Evolutionary conservation across 2,113 vertebrate species (phyloP).

Genomic region (Lepisosteus oculatus): DNA sequence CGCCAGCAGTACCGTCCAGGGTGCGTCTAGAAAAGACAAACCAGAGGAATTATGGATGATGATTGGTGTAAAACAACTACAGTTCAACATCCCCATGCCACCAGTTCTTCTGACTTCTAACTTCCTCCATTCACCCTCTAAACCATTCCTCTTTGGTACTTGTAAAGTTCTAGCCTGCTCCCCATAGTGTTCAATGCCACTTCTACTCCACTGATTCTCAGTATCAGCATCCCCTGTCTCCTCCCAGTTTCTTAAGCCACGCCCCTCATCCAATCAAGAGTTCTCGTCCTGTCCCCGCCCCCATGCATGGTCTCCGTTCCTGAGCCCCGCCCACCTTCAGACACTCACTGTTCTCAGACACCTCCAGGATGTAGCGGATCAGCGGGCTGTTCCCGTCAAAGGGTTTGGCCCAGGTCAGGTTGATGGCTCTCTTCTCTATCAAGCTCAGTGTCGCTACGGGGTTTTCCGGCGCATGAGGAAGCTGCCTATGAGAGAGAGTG

Average conservation of each 20-base stretch:
- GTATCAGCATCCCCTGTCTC: background rate
- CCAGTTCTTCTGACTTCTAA: background rate
- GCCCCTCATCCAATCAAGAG: accelerated
- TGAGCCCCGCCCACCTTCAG: background rate
- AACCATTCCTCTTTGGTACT: background rate
- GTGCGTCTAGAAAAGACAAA: constrained; percentile 68
- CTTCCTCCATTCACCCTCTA: background rate
- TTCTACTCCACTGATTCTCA: background rate
- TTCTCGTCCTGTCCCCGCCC: background rate
- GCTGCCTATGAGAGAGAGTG: constrained; percentile 66
- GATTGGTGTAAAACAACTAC: too few species aligned
- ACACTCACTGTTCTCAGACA: constrained; percentile 93
- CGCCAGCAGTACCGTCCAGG: constrained; percentile 86
- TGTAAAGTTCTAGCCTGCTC: background rate
- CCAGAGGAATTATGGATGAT: background rate
- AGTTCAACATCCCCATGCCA: background rate
- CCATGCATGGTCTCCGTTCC: background rate
- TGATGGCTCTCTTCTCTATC: constrained; percentile 82
- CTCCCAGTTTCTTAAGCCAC: background rate
- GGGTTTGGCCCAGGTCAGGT: constrained; percentile 89
- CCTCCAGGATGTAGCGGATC: constrained; percentile 86
- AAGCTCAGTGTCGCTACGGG: constrained; percentile 71
- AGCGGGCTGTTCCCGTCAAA: constrained; percentile 95
- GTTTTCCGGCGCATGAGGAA: constrained; percentile 88
- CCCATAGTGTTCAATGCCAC: background rate